These are phyloP conservation scores for Galagoides demidoff DNA, from an alignment of 2,797 vertebrate species.

Conservation along the genomic window DNA sequence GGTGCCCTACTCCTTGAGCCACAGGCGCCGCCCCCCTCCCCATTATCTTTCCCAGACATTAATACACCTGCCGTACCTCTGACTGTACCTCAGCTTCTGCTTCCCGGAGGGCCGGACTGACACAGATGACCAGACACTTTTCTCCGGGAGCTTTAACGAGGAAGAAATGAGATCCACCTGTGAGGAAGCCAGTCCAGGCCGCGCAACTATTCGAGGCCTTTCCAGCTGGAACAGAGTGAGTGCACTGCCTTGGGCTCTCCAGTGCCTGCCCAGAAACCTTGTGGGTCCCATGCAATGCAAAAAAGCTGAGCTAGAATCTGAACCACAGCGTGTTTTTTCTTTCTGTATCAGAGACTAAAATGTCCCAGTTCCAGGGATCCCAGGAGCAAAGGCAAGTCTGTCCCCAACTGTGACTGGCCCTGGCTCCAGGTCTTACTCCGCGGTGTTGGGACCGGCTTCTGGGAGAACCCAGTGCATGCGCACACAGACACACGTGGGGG, in stretches of 20 bases:
- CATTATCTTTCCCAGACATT: not conserved
- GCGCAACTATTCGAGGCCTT: rapidly evolving
- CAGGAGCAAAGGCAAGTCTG: not conserved
- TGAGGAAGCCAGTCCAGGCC: rapidly evolving
- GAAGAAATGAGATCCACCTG: not conserved
- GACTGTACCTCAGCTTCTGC: not conserved
- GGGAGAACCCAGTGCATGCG: not conserved
- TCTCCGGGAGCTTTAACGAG: rapidly evolving
- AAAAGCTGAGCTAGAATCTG: not conserved
- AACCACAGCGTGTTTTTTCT: not conserved
- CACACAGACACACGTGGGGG: too few species aligned
- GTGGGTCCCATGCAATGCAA: not conserved
- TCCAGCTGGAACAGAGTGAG: not conserved
- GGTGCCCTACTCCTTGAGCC: too few species aligned
- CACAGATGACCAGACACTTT: not conserved
- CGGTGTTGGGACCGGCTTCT: not conserved
- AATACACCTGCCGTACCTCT: not conserved
- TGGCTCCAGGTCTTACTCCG: not conserved
- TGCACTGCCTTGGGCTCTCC: not conserved
- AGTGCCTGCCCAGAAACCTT: not conserved
- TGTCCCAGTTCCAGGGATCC: not conserved
- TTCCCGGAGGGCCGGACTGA: not conserved
- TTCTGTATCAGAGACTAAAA: not conserved
- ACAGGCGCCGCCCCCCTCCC: too few species aligned
- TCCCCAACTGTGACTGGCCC: not conserved